Conservation (phyloP, 1,140 invertebrate genomes). For the Drosophila simulans region DNA sequence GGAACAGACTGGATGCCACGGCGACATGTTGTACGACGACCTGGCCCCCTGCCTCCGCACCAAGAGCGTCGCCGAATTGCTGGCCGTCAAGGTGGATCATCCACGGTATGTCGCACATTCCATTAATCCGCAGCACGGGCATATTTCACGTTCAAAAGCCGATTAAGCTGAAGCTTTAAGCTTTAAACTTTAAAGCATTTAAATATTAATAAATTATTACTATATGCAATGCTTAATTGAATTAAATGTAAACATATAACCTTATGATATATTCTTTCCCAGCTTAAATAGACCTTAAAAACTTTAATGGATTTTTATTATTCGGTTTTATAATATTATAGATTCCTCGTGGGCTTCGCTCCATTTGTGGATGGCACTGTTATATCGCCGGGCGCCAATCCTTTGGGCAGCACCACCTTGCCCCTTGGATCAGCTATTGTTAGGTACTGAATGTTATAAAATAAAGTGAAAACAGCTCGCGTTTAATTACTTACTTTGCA, state of each 20-base stretch:
- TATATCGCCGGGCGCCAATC: conserved; percentile 86
- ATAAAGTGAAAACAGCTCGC: no score
- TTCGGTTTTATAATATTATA: conserved; percentile 19
- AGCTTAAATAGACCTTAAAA: no score
- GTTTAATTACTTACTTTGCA: conserved; percentile 56
- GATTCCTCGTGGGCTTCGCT: conserved; percentile 94
- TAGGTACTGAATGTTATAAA: conserved; percentile 53
- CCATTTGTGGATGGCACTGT: conserved; percentile 95
- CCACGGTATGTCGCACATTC: conserved; percentile 85
- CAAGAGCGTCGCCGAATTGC: conserved; percentile 89
- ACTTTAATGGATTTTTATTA: no score
- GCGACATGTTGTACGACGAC: conserved; percentile 91
- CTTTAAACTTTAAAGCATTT: neutral
- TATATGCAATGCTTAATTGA: no score
- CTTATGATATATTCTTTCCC: no score
- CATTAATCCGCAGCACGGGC: neutral
- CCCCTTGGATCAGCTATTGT: conserved; percentile 84
- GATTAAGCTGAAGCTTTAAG: neutral
- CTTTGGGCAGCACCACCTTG: conserved; percentile 72
- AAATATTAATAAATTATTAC: neutral
- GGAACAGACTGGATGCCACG: conserved; percentile 91
- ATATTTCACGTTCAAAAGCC: neutral
- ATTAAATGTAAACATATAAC: neutral
- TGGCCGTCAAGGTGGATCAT: conserved; percentile 90
- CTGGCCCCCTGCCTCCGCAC: conserved; percentile 92